These are phyloP conservation scores for Phrynosoma blainvillii DNA, from an alignment of 2,113 vertebrate genomes.

Conservation along the genomic window DNA sequence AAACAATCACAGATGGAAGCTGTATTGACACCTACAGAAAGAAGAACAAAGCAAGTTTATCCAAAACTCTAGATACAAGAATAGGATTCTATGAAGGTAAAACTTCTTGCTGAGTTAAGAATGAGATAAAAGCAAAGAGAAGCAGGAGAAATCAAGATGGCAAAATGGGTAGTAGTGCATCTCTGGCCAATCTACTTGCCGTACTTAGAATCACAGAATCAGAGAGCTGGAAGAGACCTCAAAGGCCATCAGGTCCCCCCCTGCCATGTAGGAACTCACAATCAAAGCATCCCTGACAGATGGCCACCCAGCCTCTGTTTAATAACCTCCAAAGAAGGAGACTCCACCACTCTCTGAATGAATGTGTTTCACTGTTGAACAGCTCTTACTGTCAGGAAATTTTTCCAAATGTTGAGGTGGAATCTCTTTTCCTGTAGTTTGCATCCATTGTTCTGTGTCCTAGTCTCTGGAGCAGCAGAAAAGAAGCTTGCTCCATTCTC, in stretches of 20 bases:
- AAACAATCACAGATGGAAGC: slow-evolving; percentile 60
- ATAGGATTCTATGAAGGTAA: slow-evolving; percentile 25
- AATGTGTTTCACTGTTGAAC: too few relatives aligned
- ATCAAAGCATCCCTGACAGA: too few relatives aligned
- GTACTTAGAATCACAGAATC: not conserved
- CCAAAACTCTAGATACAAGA: slow-evolving; percentile 52
- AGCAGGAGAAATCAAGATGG: slow-evolving; percentile 28
- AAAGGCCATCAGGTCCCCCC: not conserved
- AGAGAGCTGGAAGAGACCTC: not conserved
- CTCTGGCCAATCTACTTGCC: slow-evolving; percentile 16
- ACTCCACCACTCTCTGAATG: too few relatives aligned
- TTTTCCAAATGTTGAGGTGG: too few relatives aligned
- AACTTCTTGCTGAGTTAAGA: slow-evolving; percentile 31
- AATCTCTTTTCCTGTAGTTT: too few relatives aligned
- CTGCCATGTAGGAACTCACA: too few relatives aligned
- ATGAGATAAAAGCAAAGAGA: slow-evolving; percentile 45
- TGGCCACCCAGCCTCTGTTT: too few relatives aligned
- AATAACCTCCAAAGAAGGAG: too few relatives aligned
- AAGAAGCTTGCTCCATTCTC: too few relatives aligned
- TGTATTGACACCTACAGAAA: slow-evolving; percentile 72
- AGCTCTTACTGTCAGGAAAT: too few relatives aligned
- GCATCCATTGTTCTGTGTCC: too few relatives aligned
- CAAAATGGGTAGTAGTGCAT: not conserved
- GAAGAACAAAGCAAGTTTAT: slow-evolving; percentile 57
- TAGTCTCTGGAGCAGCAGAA: too few relatives aligned